Conservation (phyloP, 2,113 vertebrate genomes). For the Larimichthys polyactis region DNA sequence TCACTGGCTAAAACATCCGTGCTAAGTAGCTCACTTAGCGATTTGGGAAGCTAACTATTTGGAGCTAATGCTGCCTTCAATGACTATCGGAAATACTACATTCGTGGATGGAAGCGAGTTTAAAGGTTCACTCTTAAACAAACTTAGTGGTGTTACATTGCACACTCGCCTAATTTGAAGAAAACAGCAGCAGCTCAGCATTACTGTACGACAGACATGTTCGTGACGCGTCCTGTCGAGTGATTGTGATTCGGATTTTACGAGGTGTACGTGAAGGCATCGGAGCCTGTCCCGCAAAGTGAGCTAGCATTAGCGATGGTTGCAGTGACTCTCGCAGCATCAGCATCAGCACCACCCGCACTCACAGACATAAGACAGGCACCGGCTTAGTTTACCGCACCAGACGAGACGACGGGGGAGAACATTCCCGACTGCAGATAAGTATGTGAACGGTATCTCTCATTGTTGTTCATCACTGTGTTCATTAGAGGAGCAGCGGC, state of each 20-base stretch:
- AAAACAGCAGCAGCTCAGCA: not conserved
- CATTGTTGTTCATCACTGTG: not conserved
- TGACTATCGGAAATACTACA: not conserved
- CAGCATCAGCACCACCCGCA: conserved; percentile 49
- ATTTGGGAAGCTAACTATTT: not conserved
- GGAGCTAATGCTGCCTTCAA: conserved; percentile 34
- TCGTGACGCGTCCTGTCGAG: not conserved
- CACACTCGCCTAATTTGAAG: not conserved
- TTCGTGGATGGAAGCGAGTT: accelerated
- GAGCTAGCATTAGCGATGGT: conserved; percentile 59
- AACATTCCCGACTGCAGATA: not conserved
- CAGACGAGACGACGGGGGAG: not conserved
- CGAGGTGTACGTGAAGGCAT: conserved; percentile 50
- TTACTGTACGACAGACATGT: not conserved
- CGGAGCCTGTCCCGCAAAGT: conserved; percentile 57
- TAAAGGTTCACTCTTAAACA: not conserved
- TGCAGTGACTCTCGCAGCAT: conserved; percentile 49
- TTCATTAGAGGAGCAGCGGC: not conserved
- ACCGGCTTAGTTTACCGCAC: not conserved
- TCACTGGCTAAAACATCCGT: too few species aligned
- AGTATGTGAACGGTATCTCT: conserved; percentile 31
- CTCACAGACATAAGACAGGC: conserved; percentile 29
- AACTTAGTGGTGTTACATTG: not conserved
- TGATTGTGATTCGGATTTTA: not conserved
- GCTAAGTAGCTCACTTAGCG: not conserved